Conservation (phyloP, 2,888 invertebrate genomes). For the Augiades crinisus region DNA sequence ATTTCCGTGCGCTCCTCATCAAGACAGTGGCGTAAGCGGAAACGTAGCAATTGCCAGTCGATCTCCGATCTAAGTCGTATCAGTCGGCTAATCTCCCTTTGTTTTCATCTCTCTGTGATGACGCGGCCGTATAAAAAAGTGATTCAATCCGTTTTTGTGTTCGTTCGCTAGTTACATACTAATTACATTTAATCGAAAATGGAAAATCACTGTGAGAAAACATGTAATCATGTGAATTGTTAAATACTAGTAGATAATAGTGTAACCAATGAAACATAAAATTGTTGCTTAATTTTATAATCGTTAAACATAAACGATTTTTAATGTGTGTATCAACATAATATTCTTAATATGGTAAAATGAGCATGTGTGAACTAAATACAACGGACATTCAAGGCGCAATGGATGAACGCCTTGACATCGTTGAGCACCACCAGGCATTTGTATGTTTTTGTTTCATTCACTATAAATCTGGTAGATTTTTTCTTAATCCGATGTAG, state of each 20-base stretch:
- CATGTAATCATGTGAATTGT: too few relatives aligned
- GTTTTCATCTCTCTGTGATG: slow-evolving; percentile 15
- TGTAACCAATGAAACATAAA: too few relatives aligned
- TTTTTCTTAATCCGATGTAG: too few relatives aligned
- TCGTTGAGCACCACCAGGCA: slow-evolving; percentile 40
- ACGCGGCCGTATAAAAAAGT: not conserved
- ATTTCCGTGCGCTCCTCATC: slow-evolving; percentile 12
- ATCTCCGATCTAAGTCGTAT: slow-evolving; percentile 22
- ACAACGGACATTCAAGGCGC: slow-evolving; percentile 9
- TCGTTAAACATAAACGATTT: too few relatives aligned
- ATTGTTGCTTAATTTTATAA: too few relatives aligned
- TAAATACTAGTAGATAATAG: too few relatives aligned
- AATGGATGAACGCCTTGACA: slow-evolving; percentile 44
- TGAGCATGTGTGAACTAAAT: slow-evolving; percentile 7
- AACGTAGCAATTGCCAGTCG: slow-evolving; percentile 30
- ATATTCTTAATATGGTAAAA: not conserved
- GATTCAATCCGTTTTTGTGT: too few relatives aligned
- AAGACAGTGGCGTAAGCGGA: slow-evolving; percentile 39
- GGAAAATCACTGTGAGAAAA: too few relatives aligned
- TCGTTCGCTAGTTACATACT: not conserved
- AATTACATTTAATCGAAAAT: not conserved
- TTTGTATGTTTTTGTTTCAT: slow-evolving; percentile 29
- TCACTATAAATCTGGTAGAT: not conserved
- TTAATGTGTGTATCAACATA: not conserved
- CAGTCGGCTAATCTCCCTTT: slow-evolving; percentile 24